Base-by-base conservation (phyloP, 2,113 vertebrate species). In the Mormyrus iriodes region DNA sequence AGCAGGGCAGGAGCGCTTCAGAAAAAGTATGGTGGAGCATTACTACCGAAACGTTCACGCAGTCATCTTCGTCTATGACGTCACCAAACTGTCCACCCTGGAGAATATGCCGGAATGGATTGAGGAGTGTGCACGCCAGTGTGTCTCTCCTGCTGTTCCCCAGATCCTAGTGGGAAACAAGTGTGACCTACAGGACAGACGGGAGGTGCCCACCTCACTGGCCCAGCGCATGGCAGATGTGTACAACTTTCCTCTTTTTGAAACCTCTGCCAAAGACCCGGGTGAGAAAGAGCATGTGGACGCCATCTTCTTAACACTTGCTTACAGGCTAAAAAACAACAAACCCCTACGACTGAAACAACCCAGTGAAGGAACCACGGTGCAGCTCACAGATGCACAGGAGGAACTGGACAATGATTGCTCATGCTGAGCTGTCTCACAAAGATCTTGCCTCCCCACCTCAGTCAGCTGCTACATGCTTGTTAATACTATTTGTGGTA, bases 1-100 rank as follows among this genome's bases (percentile, higher is more conserved):
- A 0, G 95, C 95, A 0, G 95, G 95, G 51, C 95, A 96, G 91
- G 95, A 96, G 91, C 94, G 95, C 1, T 96, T 96, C 92, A 91
- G 95, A 87, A 95, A 94, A 91, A 96, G 95, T 92, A 96, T 96
- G 95, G 95, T 96, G 94, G 95, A 96, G 90, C 95, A 96, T 90
- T 96, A 96, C 91, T 96, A 96, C 90, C 93, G 95, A 88, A 95
- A 92, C 6, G 95, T 95, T 51, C 95, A 96, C 0, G 95, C 95
- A 3, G 92, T 96, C 90, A 94, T 96, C 93, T 96, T 96, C 17
- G 95, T 96, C 15, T 96, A 95, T 4, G 95, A 96, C 12, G 92
- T 95, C 85, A 95, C 94, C 91, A 96, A 91, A 89, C 93, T 94
- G 51, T 65, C 91, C 4, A 95, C 95, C 86, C 96, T 96, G 24